Evolutionary conservation across 2,888 invertebrate genomes (phyloP).

Genomic region (Thereva nobilitata): DNA sequence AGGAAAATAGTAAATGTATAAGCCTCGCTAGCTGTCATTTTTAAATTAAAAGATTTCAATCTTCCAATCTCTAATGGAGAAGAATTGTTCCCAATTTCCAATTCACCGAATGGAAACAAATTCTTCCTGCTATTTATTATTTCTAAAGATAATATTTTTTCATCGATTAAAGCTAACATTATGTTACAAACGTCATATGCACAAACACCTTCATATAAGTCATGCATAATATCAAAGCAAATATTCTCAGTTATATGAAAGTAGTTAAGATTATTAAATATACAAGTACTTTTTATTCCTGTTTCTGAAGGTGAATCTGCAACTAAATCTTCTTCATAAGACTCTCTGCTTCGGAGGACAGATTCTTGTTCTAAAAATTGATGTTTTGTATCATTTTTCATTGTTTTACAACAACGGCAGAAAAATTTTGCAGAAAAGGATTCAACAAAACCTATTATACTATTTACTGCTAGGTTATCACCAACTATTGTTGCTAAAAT

Average conservation of each 20-base stretch:
- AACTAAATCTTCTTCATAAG: constrained; percentile 37
- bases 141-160: constrained; percentile 38
- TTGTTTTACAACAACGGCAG: constrained; percentile 42
- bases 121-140: constrained; percentile 42
- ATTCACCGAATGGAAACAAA: constrained; percentile 42
- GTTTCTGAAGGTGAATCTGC: constrained; percentile 37
- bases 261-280: constrained; percentile 38
- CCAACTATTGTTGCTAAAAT: constrained; percentile 12
- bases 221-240: constrained; percentile 44
- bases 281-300: constrained; percentile 39
- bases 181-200: constrained; percentile 42
- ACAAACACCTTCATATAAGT: constrained; percentile 44
- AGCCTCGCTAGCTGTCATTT: constrained; percentile 42
- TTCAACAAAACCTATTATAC: constrained; percentile 41
- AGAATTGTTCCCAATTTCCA: constrained; percentile 39
- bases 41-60: constrained; percentile 38
- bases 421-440: constrained; percentile 43
- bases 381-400: constrained; percentile 36
- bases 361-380: constrained; percentile 26
- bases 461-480: constrained; percentile 42
- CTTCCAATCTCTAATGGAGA: constrained; percentile 26
- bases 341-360: constrained; percentile 37
- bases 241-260: constrained; percentile 43
- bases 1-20: constrained; percentile 36
- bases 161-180: constrained; percentile 36